These are phyloP conservation scores for Cyphomyrus plagiostoma DNA, from an alignment of 2,113 vertebrate genomes.

Conservation along the genomic window DNA sequence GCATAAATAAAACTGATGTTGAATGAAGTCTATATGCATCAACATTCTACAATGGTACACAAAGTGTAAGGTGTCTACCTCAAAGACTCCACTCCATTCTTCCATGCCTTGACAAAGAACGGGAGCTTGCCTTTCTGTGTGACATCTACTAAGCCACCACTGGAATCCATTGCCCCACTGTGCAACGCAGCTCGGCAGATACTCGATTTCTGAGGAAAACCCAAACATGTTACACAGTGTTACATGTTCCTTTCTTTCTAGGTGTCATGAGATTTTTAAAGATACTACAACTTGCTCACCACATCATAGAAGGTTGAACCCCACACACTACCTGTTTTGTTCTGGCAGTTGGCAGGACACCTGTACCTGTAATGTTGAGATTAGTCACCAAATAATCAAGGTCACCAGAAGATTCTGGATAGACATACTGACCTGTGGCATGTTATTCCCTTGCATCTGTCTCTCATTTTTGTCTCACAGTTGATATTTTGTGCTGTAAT, in stretches of 20 bases:
- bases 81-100: conserved; percentile 73
- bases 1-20: not conserved
- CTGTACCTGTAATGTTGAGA: conserved; percentile 62
- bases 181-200: conserved; percentile 90
- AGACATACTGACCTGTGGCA: conserved; percentile 80
- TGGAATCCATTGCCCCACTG: conserved; percentile 74
- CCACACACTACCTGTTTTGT: conserved; percentile 70
- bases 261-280: not conserved
- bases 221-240: not conserved
- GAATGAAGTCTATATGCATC: not conserved
- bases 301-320: conserved; percentile 86
- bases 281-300: conserved; percentile 61
- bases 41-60: not conserved
- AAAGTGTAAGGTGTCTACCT: conserved; percentile 60
- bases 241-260: not conserved
- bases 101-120: conserved; percentile 75
- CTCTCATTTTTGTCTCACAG: conserved; percentile 89
- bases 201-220: conserved; percentile 71
- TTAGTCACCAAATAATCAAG: not conserved
- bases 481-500: conserved; percentile 77
- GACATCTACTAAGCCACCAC: conserved; percentile 81
- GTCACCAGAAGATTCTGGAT: not conserved
- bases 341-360: conserved; percentile 82
- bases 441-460: conserved; percentile 83
- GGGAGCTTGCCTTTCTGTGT: conserved; percentile 73